Evolutionary conservation across 2,113 vertebrate genomes (phyloP).

Genomic region (Tragulus kanchil): DNA sequence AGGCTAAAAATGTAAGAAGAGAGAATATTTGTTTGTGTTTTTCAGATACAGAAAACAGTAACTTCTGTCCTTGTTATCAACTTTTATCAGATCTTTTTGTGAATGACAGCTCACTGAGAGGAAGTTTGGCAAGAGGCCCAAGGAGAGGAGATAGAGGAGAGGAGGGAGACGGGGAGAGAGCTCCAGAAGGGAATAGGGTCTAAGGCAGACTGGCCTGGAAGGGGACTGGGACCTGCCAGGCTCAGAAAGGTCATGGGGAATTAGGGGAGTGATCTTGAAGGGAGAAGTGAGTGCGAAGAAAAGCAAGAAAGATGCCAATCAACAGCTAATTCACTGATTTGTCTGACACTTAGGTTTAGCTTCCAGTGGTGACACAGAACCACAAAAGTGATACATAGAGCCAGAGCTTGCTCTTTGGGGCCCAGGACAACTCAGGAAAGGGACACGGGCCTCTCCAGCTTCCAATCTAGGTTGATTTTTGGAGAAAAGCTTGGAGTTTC

Average conservation of each 20-base stretch:
- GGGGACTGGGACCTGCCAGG: not conserved
- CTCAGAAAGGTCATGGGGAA: not conserved
- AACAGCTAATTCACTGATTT: not conserved
- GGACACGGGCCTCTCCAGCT: not conserved
- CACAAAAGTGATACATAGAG: rapidly evolving
- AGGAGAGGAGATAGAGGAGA: not conserved
- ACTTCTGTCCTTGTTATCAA: not conserved
- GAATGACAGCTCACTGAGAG: not conserved
- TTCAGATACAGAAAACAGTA: not conserved
- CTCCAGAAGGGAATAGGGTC: not conserved
- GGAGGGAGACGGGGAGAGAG: not conserved
- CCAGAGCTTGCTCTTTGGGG: not conserved
- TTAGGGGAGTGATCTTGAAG: not conserved
- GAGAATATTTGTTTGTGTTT: not conserved
- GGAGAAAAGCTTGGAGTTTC: not conserved
- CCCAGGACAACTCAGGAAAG: not conserved
- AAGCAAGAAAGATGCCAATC: not conserved
- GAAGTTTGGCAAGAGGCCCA: not conserved
- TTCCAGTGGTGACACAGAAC: not conserved
- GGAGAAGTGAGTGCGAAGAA: not conserved
- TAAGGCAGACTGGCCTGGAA: not conserved
- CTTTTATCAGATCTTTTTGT: not conserved
- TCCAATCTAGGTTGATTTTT: not conserved
- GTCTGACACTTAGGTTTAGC: not conserved
- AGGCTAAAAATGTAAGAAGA: not conserved